Evolutionary conservation across 2,113 vertebrate genomes (phyloP).

Genomic region (Stictonetta naevosa): DNA sequence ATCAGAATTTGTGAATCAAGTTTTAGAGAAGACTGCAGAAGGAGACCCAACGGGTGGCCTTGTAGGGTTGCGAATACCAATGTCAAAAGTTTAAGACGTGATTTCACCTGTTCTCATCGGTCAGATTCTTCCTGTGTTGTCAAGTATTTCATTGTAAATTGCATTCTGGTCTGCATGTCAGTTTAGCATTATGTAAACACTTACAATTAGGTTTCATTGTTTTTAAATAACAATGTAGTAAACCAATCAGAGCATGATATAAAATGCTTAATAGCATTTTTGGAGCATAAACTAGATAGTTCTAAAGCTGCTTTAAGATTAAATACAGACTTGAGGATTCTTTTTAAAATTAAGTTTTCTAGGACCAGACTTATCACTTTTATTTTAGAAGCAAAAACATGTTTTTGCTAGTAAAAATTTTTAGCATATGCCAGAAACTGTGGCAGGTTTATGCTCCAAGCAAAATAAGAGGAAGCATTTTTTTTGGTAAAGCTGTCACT

Average conservation of each 20-base stretch:
- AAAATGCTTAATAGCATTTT: conserved; percentile 80
- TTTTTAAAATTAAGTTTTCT: conserved; percentile 55
- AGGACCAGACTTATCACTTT: conserved; percentile 71
- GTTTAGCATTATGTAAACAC: conserved; percentile 83
- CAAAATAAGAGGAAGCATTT: conserved; percentile 77
- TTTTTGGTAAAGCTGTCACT: conserved; percentile 56
- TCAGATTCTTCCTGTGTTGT: conserved; percentile 57
- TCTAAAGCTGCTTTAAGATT: conserved; percentile 74
- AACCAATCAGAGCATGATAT: conserved; percentile 74
- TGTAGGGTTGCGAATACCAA: conserved; percentile 92
- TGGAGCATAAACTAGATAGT: conserved; percentile 77
- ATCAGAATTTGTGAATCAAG: conserved; percentile 98
- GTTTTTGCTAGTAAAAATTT: conserved; percentile 45
- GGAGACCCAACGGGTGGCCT: conserved; percentile 97
- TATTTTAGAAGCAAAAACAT: conserved; percentile 60
- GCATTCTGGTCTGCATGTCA: conserved; percentile 91
- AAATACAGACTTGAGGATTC: conserved; percentile 43
- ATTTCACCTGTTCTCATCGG: conserved; percentile 43
- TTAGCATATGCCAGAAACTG: conserved; percentile 70
- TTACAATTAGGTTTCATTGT: conserved; percentile 78
- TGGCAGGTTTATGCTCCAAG: conserved; percentile 80
- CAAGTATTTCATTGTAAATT: conserved; percentile 83
- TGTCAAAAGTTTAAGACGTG: conserved; percentile 87
- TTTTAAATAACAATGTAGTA: conserved; percentile 75
- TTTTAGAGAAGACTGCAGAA: conserved; percentile 95